Evolutionary conservation across 1,140 invertebrate species (phyloP), one percentile per base, ranked within the genome.

Genomic region (Octopus sinensis): DNA sequence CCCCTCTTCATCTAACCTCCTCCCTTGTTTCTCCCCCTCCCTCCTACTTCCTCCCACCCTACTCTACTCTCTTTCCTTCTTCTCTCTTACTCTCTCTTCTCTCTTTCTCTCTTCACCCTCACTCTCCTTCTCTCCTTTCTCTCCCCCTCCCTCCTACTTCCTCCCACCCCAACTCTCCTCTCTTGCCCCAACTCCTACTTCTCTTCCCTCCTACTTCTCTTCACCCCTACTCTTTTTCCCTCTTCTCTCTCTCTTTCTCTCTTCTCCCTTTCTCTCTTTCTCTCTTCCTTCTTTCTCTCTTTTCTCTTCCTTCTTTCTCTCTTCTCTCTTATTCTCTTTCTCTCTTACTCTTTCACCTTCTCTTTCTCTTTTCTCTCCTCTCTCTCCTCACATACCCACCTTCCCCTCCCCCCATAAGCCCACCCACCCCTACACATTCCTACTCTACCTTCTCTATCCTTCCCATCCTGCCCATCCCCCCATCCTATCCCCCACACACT

Each of bases 371-470:
- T 76, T 43, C 23, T 23, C 23, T 10, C 23, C 23, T 23, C 17
- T 76, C 73, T 76, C 73, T 76, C 73, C 23, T 76, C 73, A 62
- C 17, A n/a, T n/a, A n/a, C n/a, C n/a, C n/a, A n/a, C n/a, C n/a
- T n/a, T n/a, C n/a, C n/a, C n/a, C n/a, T n/a, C n/a, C n/a, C n/a
- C n/a, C n/a, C n/a, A n/a, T n/a, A n/a, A n/a, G n/a, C n/a, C n/a
- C n/a, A n/a, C n/a, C n/a, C n/a, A n/a, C n/a, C n/a, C n/a, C n/a
- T n/a, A n/a, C n/a, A n/a, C n/a, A n/a, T n/a, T n/a, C n/a, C n/a
- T n/a, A n/a, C n/a, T n/a, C n/a, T n/a, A n/a, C n/a, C n/a, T n/a
- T n/a, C n/a, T n/a, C n/a, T n/a, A n/a, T n/a, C n/a, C n/a, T n/a
- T n/a, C n/a, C n/a, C n/a, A n/a, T n/a, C n/a, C n/a, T n/a, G n/a